Evolutionary conservation across 2,888 invertebrate genomes (phyloP), one percentile per base, ranked within the genome.

Genomic region (Rhagium mordax): DNA sequence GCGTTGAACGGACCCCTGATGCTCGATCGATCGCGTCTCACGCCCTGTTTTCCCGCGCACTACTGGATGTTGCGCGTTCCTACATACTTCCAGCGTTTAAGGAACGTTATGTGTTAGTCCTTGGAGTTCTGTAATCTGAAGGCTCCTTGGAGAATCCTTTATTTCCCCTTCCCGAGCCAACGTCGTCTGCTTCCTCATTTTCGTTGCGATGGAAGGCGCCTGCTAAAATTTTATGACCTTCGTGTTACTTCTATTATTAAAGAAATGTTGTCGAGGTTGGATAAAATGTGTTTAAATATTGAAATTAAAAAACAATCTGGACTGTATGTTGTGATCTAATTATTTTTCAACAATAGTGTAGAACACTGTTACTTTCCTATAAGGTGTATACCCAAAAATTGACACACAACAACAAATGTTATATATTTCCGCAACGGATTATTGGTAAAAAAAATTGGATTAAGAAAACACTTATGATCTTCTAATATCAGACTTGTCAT

Each of bases 41-140:
- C 85, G 85, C 86, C 84, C 84, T 84, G 85, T 85, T 86, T 87
- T 86, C 85, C 86, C 86, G 86, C 86, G 85, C 86, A 85, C 80
- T 75, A 71, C 76, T 75, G 77, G 80, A 81, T 79, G 79, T 79
- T 79, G 79, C 82, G 81, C 81, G 77, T 53, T 57, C 61, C 61
- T 66, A 66, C 66, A 55, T 72, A 69, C 76, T 57, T 64, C 65
- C 66, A 59, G 51, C 71, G 66, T 71, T 66, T 66, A 79, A 78
- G 73, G 77, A 81, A 82, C 80, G 79, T 76, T 80, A 81, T 79
- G 76, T 78, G 69, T 77, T 61, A 79, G 80, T 83, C 82, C 82
- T 81, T 80, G 81, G 81, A 83, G 81, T 77, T 79, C 79, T 79
- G 80, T 80, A 82, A 82, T 83, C 83, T 83, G 82, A 84, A 79